These are phyloP conservation scores for Scaptomyza caliginosa DNA, from an alignment of 2,888 invertebrate genomes.

Conservation along the genomic window DNA sequence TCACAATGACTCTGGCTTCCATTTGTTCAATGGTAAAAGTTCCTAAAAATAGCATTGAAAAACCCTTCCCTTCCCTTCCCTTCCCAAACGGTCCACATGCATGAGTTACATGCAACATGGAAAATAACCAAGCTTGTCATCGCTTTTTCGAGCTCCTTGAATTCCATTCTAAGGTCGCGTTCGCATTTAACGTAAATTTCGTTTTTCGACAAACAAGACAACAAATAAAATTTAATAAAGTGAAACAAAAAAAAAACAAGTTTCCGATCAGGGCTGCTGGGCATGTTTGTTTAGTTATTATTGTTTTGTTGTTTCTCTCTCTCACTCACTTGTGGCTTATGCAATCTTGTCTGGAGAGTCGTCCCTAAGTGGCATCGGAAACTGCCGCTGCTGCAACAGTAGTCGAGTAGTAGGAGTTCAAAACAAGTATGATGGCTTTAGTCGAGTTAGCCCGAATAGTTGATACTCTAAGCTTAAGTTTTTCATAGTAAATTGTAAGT, in stretches of 20 bases:
- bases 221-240: slow-evolving; percentile 13
- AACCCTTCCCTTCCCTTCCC: too few relatives aligned
- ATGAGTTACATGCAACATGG: slow-evolving; percentile 27
- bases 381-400: slow-evolving; percentile 1
- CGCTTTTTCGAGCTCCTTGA: slow-evolving; percentile 47
- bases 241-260: slow-evolving; percentile 36
- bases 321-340: slow-evolving; percentile 36
- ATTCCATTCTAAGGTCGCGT: too few relatives aligned
- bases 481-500: too few relatives aligned
- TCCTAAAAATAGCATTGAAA: slow-evolving; percentile 8
- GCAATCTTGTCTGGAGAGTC: slow-evolving; percentile 34
- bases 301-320: not conserved
- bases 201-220: too few relatives aligned
- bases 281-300: slow-evolving; percentile 14
- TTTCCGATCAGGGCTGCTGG: slow-evolving; percentile 45
- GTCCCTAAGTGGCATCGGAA: slow-evolving; percentile 11
- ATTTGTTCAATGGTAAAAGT: slow-evolving; percentile 29
- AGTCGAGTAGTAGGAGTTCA: not conserved
- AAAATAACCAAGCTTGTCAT: slow-evolving; percentile 42
- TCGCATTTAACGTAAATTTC: too few relatives aligned
- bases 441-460: too few relatives aligned
- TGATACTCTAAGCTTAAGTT: too few relatives aligned
- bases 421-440: too few relatives aligned
- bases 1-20: slow-evolving; percentile 1
- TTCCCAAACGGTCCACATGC: too few relatives aligned